Evolutionary conservation across 2,888 invertebrate genomes (phyloP), one percentile per base, ranked within the genome.

Genomic region (Psylliodes chrysocephalus): DNA sequence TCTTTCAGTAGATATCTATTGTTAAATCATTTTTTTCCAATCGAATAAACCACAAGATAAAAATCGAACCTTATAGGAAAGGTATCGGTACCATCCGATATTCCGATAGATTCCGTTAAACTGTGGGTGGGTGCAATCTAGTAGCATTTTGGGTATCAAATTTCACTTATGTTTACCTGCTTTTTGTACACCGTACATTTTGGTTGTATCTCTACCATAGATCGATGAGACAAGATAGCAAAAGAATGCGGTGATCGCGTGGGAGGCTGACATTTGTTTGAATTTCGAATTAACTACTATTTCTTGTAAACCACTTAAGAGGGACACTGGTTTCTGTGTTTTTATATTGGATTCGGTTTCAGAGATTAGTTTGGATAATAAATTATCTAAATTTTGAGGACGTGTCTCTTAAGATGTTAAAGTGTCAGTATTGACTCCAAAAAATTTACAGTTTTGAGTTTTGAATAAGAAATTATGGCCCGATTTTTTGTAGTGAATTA

Each of bases 121-220:
- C 2, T 18, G 5, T 8, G 7, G 44, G 72, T 73, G 53, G 56
- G 28, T 52, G 7, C 46, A 51, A 44, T 53, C 38, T 59, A 15
- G 51, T 59, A 59, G 51, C 59, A 49, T 18, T 14, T 15, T 14
- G 6, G n/a, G 19, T 51, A 59, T 59, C 49, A 30, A 59, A 51
- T 51, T 59, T 59, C 51, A 59, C 51, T 7, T 42, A 56, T 56
- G 35, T 56, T 46, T 56, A 56, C 56, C 56, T 56, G 56, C 33
- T 28, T 56, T 56, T 56, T 46, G 33, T 46, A 35, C 47, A 38
- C 54, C 22, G 38, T 46, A 30, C 42, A 33, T 17, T 44, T 44
- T 44, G 44, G 17, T n/a, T 17, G 17, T 44, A 44, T 44, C 7
- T 17, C 8, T 33, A n/a, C 40, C 14, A 12, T 19, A 44, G 44